These are phyloP conservation scores for Zygaena filipendulae DNA, from an alignment of 2,888 invertebrate species.

Conservation along the genomic window DNA sequence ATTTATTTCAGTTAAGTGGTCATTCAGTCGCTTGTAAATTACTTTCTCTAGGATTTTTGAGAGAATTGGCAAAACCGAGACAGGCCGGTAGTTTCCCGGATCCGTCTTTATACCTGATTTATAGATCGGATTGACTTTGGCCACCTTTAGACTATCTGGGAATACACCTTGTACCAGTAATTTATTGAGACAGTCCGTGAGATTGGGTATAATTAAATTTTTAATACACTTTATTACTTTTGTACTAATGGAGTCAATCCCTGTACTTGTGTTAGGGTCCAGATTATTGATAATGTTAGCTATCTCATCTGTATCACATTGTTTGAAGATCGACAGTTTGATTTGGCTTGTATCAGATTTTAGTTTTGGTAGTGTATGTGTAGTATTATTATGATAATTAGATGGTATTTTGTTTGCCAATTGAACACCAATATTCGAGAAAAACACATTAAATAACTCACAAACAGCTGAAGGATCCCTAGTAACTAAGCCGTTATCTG, in stretches of 20 bases:
- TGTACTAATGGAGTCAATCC: slow-evolving; percentile 10
- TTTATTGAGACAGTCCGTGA: slow-evolving; percentile 9
- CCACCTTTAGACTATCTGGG: slow-evolving; percentile 9
- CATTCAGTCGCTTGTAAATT: slow-evolving; percentile 2
- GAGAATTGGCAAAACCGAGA: slow-evolving; percentile 10
- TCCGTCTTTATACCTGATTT: slow-evolving; percentile 8
- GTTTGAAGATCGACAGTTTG: not conserved
- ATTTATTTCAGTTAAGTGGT: slow-evolving; percentile 2
- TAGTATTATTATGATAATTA: not conserved
- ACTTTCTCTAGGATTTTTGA: slow-evolving; percentile 11
- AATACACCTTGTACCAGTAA: slow-evolving; percentile 7
- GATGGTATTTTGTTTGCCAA: slow-evolving; percentile 1
- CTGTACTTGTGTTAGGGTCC: slow-evolving; percentile 5
- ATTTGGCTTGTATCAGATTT: no score
- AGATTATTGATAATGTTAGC: slow-evolving; percentile 11
- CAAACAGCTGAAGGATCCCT: not conserved
- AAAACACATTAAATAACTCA: slow-evolving; percentile 2
- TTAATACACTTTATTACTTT: slow-evolving; percentile 27
- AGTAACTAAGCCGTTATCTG: not conserved
- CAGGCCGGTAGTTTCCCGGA: slow-evolving; percentile 10
- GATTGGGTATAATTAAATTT: slow-evolving; percentile 2
- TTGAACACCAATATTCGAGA: slow-evolving; percentile 1
- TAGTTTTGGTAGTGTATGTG: not conserved
- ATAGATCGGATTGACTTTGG: slow-evolving; percentile 6
- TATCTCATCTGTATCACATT: slow-evolving; percentile 12